Conservation (phyloP, 2,113 vertebrate genomes). For the Martes martes region DNA sequence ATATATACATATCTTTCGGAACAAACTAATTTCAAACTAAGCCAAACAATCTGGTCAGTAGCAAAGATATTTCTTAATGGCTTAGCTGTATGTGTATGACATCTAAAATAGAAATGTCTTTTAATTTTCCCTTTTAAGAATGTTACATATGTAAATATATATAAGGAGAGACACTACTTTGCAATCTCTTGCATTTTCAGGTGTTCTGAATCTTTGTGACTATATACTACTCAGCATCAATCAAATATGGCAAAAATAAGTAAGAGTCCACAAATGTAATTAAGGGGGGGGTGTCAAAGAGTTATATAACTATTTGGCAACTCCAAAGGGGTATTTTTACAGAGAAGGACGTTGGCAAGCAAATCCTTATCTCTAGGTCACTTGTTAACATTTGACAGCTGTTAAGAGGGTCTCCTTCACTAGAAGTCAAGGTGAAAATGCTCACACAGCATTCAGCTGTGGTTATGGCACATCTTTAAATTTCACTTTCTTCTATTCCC, state of each 20-base stretch:
- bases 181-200: not conserved
- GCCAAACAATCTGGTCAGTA: not conserved
- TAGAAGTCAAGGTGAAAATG: slow-evolving; percentile 21
- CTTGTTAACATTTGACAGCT: slow-evolving; percentile 26
- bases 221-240: not conserved
- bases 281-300: not conserved
- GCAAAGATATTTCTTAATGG: not conserved
- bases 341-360: not conserved
- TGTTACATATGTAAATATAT: not conserved
- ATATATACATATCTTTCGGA: not conserved
- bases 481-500: slow-evolving; percentile 35
- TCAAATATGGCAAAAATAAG: not conserved
- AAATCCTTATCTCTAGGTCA: not conserved
- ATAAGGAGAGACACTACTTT: not conserved
- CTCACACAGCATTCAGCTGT: not conserved
- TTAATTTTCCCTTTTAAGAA: not conserved
- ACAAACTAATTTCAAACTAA: slow-evolving; percentile 17
- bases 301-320: slow-evolving; percentile 15
- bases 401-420: not conserved
- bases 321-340: slow-evolving; percentile 39
- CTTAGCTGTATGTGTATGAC: not conserved
- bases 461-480: slow-evolving; percentile 5
- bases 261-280: not conserved
- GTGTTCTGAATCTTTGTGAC: not conserved
- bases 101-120: not conserved